These are phyloP conservation scores for Lytechinus pictus DNA, from an alignment of 35 echinoderm and acorn worm genomes.

Conservation along the genomic window DNA sequence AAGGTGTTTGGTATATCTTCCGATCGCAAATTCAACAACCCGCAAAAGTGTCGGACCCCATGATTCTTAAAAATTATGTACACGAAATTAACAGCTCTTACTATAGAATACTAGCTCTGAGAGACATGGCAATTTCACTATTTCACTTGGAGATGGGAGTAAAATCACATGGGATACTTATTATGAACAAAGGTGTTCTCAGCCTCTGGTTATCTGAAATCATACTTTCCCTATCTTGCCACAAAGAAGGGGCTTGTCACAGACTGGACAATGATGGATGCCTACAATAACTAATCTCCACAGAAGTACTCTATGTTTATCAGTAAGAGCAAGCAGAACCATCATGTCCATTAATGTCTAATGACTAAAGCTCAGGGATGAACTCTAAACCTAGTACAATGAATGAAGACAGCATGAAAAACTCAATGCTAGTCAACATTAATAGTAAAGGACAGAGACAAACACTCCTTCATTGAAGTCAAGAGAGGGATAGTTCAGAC, in stretches of 20 bases:
- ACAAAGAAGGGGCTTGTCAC: background rate
- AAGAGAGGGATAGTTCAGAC: constrained; percentile 29
- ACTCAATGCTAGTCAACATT: background rate
- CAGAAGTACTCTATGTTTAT: background rate
- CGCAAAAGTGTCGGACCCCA: no score
- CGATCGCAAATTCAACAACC: no score
- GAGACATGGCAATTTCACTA: no score
- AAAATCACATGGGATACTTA: no score
- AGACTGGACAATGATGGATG: background rate
- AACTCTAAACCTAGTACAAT: background rate
- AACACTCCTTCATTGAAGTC: background rate
- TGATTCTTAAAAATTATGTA: no score
- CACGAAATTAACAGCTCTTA: no score
- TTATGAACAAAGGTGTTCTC: constrained; percentile 1
- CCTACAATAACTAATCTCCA: background rate
- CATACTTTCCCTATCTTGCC: constrained; percentile 28
- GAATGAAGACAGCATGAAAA: background rate
- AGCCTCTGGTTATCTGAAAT: constrained; percentile 37
- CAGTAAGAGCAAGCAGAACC: background rate
- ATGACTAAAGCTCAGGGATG: constrained; percentile 33
- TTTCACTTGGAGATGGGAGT: no score
- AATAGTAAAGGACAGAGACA: background rate
- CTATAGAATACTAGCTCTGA: no score
- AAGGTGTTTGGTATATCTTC: no score
- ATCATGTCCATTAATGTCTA: constrained; percentile 9